phyloP scores from a whole-genome alignment of 1,140 invertebrate species.

The Procambarus virginalis region DNA sequence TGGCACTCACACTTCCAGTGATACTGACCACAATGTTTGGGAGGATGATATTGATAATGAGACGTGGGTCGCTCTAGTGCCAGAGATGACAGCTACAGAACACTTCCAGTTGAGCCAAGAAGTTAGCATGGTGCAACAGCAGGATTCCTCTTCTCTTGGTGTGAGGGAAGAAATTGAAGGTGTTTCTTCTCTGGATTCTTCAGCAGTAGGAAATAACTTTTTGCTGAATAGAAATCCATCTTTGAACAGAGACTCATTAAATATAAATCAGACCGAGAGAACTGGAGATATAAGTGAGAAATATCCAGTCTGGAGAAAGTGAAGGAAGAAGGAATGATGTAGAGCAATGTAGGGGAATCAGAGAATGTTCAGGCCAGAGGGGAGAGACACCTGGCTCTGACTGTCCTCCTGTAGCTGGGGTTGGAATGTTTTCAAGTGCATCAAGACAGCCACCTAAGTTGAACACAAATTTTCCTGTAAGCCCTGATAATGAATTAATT shows the following conservation, averaged over 20 bases:
- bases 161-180: constrained; percentile 44
- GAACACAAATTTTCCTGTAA: constrained; percentile 11
- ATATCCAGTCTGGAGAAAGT: background rate
- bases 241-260: background rate
- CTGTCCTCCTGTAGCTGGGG: constrained; percentile 40
- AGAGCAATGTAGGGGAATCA: too few relatives aligned
- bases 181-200: constrained; percentile 32
- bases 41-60: constrained; percentile 35
- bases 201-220: background rate
- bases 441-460: constrained; percentile 30
- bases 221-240: background rate
- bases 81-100: background rate
- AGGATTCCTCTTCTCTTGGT: constrained; percentile 9
- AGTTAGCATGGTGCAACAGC: background rate
- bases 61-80: constrained; percentile 12
- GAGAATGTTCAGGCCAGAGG: constrained; percentile 4
- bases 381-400: constrained; percentile 58
- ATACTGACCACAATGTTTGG: constrained; percentile 26
- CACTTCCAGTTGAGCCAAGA: background rate
- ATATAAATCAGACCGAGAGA: constrained; percentile 3
- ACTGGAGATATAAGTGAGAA: background rate
- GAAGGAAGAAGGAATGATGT: background rate
- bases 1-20: constrained; percentile 8
- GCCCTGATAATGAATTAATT: constrained; percentile 26
- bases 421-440: constrained; percentile 24